phyloP scores from a whole-genome alignment of 2,797 vertebrate genomes.

The Picus viridis region DNA sequence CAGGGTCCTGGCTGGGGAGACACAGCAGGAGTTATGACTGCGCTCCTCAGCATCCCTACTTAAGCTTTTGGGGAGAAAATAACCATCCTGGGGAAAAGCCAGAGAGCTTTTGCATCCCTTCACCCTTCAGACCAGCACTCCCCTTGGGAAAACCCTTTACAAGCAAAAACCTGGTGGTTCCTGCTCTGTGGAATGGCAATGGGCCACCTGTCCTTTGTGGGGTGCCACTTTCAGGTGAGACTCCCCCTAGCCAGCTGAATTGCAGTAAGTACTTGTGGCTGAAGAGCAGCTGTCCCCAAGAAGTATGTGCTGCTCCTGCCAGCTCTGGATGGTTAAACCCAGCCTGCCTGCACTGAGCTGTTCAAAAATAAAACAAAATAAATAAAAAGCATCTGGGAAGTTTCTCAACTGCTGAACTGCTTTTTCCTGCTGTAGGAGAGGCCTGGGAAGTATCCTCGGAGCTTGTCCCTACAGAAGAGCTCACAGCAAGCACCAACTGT shows the following conservation, averaged over 20 bases:
- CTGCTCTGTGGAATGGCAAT: background rate
- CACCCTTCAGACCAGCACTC: background rate
- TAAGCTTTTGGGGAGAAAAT: background rate
- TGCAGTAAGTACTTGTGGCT: background rate
- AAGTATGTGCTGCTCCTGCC: background rate
- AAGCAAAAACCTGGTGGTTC: background rate
- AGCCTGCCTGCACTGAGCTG: background rate
- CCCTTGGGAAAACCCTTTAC: background rate
- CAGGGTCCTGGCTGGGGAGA: conserved; percentile 87
- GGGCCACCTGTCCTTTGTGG: background rate
- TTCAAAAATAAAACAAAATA: conserved; percentile 21
- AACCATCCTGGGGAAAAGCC: background rate
- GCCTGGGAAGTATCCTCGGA: background rate
- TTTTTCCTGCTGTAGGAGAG: background rate
- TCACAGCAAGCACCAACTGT: background rate
- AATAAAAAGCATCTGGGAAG: conserved; percentile 31
- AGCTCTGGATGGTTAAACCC: background rate
- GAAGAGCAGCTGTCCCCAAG: background rate
- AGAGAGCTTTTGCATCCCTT: background rate
- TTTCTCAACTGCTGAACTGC: background rate
- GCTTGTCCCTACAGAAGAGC: background rate
- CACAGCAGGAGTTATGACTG: background rate
- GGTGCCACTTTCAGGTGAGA: background rate
- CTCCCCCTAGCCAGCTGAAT: background rate
- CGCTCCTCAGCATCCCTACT: background rate